phyloP scores from a whole-genome alignment of 2,888 invertebrate genomes.

The Mythimna vitellina region DNA sequence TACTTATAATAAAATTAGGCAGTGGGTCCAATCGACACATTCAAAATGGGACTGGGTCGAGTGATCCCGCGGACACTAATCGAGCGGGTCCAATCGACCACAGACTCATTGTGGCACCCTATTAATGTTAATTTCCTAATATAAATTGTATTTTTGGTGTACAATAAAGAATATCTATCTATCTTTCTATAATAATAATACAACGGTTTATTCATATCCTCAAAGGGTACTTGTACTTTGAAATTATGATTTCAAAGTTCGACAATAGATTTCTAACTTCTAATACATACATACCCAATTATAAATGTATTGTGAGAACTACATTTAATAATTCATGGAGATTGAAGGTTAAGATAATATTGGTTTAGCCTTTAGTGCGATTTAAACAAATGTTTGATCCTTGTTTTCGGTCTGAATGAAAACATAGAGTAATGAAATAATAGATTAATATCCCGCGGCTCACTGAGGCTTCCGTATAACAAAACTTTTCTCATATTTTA shows the following conservation, averaged over 20 bases:
- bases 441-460: neutral
- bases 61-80: no score
- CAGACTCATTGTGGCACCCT: no score
- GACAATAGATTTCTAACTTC: neutral
- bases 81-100: no score
- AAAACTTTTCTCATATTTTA: neutral
- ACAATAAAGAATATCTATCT: no score
- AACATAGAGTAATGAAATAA: neutral
- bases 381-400: neutral
- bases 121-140: no score
- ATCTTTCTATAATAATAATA: no score
- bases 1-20: no score
- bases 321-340: neutral
- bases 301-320: neutral
- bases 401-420: neutral
- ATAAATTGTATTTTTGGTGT: no score
- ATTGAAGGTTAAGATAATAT: slow-evolving; percentile 16
- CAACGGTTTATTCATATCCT: neutral
- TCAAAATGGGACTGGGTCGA: no score
- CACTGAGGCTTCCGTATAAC: neutral
- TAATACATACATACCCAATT: neutral
- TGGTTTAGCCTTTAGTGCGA: neutral
- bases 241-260: neutral
- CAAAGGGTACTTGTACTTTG: neutral
- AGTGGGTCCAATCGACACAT: no score